A percentile compares a stretch with the other conserved stretches of the same genome.
Evolutionary conservation across 2,888 invertebrate species (phyloP).

Genomic region (Nephrotoma flavescens): DNA sequence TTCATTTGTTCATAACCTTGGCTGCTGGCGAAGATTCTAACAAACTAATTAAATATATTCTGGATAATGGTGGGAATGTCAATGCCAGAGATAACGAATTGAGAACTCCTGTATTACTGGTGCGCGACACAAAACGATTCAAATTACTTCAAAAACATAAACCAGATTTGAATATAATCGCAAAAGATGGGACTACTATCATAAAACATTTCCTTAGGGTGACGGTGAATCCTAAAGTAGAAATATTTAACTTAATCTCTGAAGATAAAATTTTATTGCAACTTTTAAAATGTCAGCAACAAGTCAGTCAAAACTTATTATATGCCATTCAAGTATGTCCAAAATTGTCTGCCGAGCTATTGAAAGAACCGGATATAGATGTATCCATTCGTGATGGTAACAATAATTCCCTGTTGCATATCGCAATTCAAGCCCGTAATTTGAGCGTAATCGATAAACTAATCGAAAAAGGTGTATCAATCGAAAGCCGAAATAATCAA

Average conservation of each 20-base stretch:
- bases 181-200: not conserved
- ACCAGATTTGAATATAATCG: not conserved
- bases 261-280: no score
- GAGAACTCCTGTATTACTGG: not conserved
- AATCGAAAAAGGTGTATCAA: not conserved
- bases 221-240: not conserved
- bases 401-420: not conserved
- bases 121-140: not conserved
- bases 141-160: not conserved
- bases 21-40: not conserved
- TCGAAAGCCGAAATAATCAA: not conserved
- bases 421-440: not conserved
- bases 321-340: not conserved
- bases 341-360: not conserved
- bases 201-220: not conserved
- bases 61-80: not conserved
- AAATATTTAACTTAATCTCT: no score
- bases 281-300: no score
- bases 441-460: not conserved
- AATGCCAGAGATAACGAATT: not conserved
- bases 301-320: not conserved
- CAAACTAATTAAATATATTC: not conserved
- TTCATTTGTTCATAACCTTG: not conserved
- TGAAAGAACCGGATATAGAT: not conserved
- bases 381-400: not conserved